Conservation (phyloP, 1,140 invertebrate species). For the Colletes gigas region DNA sequence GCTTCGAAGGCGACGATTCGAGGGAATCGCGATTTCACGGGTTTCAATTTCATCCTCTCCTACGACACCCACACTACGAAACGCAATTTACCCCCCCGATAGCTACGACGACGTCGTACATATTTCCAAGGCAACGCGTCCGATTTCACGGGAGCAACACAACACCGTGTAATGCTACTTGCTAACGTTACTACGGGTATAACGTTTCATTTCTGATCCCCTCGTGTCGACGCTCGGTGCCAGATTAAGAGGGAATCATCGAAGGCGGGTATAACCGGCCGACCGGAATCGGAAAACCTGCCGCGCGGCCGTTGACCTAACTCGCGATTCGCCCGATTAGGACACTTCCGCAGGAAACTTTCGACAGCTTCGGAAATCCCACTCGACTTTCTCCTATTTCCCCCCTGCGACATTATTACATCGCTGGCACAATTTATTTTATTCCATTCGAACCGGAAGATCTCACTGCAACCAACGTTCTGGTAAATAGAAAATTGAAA, state of each 20-base stretch:
- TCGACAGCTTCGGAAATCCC: not conserved
- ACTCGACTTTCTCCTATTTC: no score
- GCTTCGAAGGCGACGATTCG: not conserved
- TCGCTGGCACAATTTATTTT: no score
- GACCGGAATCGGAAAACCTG: constrained; percentile 23
- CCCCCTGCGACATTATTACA: no score
- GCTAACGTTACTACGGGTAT: constrained; percentile 55
- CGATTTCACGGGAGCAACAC: constrained; percentile 50
- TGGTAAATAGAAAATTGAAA: no score
- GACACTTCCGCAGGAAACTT: not conserved
- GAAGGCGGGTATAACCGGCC: constrained; percentile 1
- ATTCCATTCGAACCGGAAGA: no score
- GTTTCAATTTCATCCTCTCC: not conserved
- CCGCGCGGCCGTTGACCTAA: constrained; percentile 7
- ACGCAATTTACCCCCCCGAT: constrained; percentile 14
- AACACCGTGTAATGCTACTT: constrained; percentile 45
- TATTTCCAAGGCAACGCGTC: constrained; percentile 42
- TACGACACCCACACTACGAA: not conserved
- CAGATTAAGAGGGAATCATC: constrained; percentile 29
- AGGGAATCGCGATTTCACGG: not conserved
- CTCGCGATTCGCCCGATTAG: not conserved
- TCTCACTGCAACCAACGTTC: no score
- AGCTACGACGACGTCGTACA: constrained; percentile 24
- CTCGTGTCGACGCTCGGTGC: constrained; percentile 20
- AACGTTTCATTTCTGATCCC: constrained; percentile 45